These are phyloP conservation scores for Calonectris borealis DNA, from an alignment of 2,113 vertebrate species.

Conservation along the genomic window DNA sequence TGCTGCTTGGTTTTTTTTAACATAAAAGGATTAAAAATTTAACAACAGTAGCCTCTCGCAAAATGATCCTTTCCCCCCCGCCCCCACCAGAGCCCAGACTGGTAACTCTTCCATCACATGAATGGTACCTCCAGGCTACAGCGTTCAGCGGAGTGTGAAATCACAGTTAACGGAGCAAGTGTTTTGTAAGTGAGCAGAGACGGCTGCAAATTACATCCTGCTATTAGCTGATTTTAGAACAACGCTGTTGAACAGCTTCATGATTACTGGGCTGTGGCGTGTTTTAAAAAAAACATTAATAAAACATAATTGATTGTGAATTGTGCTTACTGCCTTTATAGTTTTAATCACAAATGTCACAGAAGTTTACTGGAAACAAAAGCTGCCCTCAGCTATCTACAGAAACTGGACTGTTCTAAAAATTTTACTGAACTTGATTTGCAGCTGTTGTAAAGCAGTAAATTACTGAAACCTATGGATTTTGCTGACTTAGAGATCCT, in stretches of 20 bases:
- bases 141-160: conserved; percentile 72
- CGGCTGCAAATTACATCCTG: conserved; percentile 72
- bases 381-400: not conserved
- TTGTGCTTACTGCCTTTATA: conserved; percentile 36
- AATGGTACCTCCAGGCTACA: conserved; percentile 61
- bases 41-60: not conserved
- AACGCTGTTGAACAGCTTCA: conserved; percentile 46
- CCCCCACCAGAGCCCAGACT: not conserved
- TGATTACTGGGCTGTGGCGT: conserved; percentile 65
- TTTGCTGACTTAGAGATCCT: not conserved
- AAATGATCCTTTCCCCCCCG: not conserved
- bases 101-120: conserved; percentile 43
- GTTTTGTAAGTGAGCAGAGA: conserved; percentile 75
- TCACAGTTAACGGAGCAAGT: conserved; percentile 79
- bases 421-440: not conserved
- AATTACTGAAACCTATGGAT: not conserved
- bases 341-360: conserved; percentile 48
- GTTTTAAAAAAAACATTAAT: conserved; percentile 74
- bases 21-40: not conserved
- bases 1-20: not conserved
- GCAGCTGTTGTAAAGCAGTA: not conserved
- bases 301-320: conserved; percentile 71
- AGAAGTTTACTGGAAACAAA: conserved; percentile 42
- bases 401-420: not conserved
- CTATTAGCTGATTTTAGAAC: conserved; percentile 73